phyloP scores from a whole-genome alignment of 2,113 vertebrate genomes.

The Sorex araneus region DNA sequence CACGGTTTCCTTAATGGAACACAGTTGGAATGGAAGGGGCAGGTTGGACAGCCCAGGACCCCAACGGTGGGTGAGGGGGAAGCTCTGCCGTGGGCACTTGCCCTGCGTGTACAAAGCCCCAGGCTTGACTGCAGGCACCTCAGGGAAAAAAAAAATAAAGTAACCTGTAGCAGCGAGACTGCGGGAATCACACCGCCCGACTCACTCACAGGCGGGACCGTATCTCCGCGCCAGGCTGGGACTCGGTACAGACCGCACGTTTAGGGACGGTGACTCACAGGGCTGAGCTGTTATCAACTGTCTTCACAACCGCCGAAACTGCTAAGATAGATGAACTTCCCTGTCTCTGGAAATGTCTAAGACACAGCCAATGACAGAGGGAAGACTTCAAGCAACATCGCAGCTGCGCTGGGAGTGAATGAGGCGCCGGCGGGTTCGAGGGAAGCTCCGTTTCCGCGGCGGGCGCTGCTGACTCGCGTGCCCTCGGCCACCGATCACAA shows the following conservation, averaged over 20 bases:
- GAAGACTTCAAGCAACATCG: constrained; percentile 10
- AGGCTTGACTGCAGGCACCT: too few species aligned
- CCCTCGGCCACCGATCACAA: not conserved
- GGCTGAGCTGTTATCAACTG: constrained; percentile 2
- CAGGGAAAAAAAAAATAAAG: too few species aligned
- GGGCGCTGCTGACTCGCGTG: constrained; percentile 10
- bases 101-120: too few species aligned
- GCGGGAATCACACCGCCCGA: not conserved
- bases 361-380: not conserved
- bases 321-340: not conserved
- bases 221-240: constrained; percentile 2
- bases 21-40: not conserved
- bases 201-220: not conserved
- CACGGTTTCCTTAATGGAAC: not conserved
- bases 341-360: constrained; percentile 10
- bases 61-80: too few species aligned
- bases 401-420: constrained; percentile 21
- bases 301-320: constrained; percentile 2
- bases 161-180: too few species aligned
- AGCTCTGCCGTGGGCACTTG: too few species aligned
- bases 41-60: not conserved
- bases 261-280: not conserved
- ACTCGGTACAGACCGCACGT: constrained; percentile 2
- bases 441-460: not conserved
- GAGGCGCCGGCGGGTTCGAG: constrained; percentile 3